These are phyloP conservation scores for Pangasius sanitwongsei DNA, from an alignment of 2,797 vertebrate genomes.

Conservation along the genomic window DNA sequence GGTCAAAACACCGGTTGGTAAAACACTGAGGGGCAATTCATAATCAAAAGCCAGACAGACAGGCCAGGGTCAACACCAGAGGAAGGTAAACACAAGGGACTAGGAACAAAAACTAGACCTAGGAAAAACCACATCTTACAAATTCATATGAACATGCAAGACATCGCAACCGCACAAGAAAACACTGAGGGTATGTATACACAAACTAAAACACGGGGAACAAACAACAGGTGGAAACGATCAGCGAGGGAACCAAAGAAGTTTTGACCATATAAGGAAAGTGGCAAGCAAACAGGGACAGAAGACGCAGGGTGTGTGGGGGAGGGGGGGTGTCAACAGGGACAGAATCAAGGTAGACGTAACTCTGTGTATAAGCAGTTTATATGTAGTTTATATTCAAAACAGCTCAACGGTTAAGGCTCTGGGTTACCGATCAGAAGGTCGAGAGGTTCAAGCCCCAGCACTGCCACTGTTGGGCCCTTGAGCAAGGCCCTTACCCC, in stretches of 20 bases:
- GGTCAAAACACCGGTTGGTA: not conserved
- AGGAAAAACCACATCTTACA: constrained; percentile 12
- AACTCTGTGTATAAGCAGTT: not conserved
- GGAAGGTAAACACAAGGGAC: constrained; percentile 12
- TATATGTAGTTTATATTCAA: not conserved
- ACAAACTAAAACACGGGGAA: constrained; percentile 17
- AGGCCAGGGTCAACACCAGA: constrained; percentile 7
- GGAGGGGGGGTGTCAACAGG: not conserved
- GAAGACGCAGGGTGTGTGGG: not conserved
- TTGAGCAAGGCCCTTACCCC: too few species aligned
- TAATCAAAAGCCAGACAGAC: not conserved
- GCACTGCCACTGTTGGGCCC: too few species aligned
- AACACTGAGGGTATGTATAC: constrained; percentile 9
- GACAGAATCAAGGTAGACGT: not conserved
- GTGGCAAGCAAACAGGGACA: not conserved
- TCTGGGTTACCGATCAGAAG: too few species aligned
- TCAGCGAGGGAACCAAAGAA: not conserved
- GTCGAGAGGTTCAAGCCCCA: too few species aligned
- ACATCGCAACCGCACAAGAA: not conserved
- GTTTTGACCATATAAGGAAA: constrained; percentile 15
- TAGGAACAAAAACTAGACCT: not conserved
- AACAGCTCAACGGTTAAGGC: not conserved
- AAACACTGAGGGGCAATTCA: not conserved
- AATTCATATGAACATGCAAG: constrained; percentile 12
- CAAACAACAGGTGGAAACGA: constrained; percentile 25